Evolutionary conservation across 2,888 invertebrate species (phyloP).

Genomic region (Pseudanteris insignis): DNA sequence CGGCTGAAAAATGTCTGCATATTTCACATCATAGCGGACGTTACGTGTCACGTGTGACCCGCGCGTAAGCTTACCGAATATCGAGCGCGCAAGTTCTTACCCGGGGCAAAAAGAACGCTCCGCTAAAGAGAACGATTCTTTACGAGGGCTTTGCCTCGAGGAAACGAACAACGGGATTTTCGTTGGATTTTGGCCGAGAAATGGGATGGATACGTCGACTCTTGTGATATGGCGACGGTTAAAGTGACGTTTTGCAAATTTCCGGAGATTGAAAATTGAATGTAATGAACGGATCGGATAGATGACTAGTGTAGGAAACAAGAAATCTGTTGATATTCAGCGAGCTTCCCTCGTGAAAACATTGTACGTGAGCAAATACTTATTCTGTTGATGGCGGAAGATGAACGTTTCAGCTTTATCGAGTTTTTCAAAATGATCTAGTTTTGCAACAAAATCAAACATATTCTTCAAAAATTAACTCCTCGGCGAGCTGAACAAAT

Average conservation of each 20-base stretch:
- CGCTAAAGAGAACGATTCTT: constrained; percentile 38
- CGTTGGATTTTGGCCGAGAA: constrained; percentile 29
- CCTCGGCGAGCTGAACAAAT: too few species aligned
- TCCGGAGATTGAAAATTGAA: constrained; percentile 19
- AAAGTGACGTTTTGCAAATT: constrained; percentile 22
- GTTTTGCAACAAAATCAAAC: too few species aligned
- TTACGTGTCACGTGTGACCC: constrained; percentile 52
- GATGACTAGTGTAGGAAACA: too few species aligned
- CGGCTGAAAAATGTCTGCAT: constrained; percentile 76
- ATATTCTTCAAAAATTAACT: too few species aligned
- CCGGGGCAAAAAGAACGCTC: constrained; percentile 20
- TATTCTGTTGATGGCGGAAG: too few species aligned
- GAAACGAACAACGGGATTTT: constrained; percentile 30
- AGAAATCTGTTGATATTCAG: too few species aligned
- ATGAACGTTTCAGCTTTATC: too few species aligned
- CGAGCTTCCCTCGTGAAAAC: too few species aligned
- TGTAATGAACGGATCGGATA: constrained; percentile 9
- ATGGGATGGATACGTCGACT: constrained; percentile 19
- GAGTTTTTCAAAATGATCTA: too few species aligned
- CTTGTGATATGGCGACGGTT: constrained; percentile 13
- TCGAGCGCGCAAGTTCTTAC: constrained; percentile 30
- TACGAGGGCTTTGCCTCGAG: constrained; percentile 32
- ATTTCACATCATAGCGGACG: constrained; percentile 77
- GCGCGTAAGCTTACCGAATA: constrained; percentile 25
- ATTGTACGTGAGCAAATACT: too few species aligned